Percentiles rank a stretch among this genome's conserved stretches.
phyloP scores from a whole-genome alignment of 2,888 invertebrate genomes.

The Chrysina gloriosa region DNA sequence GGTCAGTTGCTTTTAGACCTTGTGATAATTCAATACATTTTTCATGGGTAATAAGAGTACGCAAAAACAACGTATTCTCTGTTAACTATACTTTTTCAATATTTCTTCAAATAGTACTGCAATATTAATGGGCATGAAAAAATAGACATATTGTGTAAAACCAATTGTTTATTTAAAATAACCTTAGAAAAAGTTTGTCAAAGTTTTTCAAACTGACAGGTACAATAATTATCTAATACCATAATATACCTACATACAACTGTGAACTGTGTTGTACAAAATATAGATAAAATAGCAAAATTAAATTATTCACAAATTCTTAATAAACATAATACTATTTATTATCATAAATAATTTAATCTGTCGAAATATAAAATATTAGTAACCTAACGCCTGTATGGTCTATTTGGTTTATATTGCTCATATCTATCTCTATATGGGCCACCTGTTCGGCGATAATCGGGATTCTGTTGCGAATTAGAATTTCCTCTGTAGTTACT shows the following conservation, averaged over 20 bases:
- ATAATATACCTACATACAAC: not conserved
- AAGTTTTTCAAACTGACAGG: not conserved
- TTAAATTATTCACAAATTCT: conserved; percentile 1
- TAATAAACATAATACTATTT: conserved; percentile 15
- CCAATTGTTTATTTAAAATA: not conserved
- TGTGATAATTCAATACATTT: too few species aligned
- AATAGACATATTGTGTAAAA: not conserved
- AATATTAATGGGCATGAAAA: not conserved
- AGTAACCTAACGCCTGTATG: conserved; percentile 34
- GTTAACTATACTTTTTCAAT: not conserved
- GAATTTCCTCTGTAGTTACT: conserved; percentile 39
- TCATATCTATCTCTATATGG: conserved; percentile 59
- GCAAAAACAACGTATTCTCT: too few species aligned
- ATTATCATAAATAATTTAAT: conserved; percentile 14
- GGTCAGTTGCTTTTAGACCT: too few species aligned
- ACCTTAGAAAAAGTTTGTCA: not conserved
- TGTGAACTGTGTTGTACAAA: conserved; percentile 6
- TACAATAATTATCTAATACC: not conserved
- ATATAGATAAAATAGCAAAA: not conserved
- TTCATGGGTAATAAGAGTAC: too few species aligned
- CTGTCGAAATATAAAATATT: conserved; percentile 25
- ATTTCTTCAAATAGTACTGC: not conserved
- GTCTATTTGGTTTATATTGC: conserved; percentile 43
- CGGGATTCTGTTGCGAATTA: not conserved
- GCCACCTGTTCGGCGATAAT: conserved; percentile 52